phyloP scores from a whole-genome alignment of 2,797 vertebrate species.

The Bovichtus diacanthus region DNA sequence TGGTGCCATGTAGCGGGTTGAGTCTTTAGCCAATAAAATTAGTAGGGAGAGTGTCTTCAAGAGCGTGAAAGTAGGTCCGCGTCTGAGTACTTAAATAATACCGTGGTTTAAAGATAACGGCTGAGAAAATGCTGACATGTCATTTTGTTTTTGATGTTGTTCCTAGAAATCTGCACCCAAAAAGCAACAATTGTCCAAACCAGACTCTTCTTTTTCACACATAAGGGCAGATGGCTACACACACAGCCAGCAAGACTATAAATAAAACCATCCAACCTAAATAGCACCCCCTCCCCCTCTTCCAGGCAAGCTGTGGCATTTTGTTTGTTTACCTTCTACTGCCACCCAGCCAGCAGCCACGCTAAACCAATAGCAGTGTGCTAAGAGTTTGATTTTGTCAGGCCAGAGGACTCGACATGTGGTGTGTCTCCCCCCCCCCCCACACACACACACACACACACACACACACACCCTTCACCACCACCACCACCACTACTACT shows the following conservation, averaged over 20 bases:
- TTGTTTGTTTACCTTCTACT: conserved; percentile 66
- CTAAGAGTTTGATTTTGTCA: conserved; percentile 52
- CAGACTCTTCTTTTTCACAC: conserved; percentile 7
- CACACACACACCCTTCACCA: background rate
- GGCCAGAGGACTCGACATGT: conserved; percentile 34
- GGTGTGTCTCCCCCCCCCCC: background rate
- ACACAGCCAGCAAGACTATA: conserved; percentile 31
- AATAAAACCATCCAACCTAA: conserved; percentile 54
- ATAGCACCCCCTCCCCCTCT: background rate
- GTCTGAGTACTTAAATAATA: conserved; percentile 3
- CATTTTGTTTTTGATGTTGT: background rate
- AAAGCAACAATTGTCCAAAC: conserved; percentile 4
- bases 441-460: background rate
- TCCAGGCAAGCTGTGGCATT: conserved; percentile 32
- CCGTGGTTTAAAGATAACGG: background rate
- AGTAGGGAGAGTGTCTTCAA: background rate
- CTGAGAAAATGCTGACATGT: background rate
- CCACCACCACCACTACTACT: background rate
- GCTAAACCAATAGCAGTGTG: conserved; percentile 41
- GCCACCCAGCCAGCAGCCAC: conserved; percentile 36
- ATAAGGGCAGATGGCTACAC: conserved; percentile 39
- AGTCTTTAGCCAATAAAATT: background rate
- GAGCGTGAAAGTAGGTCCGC: background rate
- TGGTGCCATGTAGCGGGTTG: conserved; percentile 4
- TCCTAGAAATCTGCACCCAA: background rate